phyloP scores from a whole-genome alignment of 1,140 invertebrate genomes.

The Aphaenogaster rudis region DNA sequence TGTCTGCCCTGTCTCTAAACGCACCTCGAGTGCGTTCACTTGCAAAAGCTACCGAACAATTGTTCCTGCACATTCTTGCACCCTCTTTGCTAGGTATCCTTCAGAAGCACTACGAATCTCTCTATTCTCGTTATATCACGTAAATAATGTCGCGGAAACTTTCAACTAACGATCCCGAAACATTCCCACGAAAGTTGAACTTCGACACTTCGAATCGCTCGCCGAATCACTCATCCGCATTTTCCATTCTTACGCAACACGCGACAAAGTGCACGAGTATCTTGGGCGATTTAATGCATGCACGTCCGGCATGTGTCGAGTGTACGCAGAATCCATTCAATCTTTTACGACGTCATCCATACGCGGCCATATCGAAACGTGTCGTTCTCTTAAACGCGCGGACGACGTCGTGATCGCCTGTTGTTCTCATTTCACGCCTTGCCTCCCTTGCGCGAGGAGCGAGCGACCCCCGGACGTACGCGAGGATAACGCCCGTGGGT shows the following conservation, averaged over 20 bases:
- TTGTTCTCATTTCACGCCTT: slow-evolving; percentile 48
- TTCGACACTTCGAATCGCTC: slow-evolving; percentile 34
- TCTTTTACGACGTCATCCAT: slow-evolving; percentile 51
- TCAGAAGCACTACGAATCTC: slow-evolving; percentile 33
- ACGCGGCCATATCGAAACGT: slow-evolving; percentile 29
- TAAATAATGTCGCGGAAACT: slow-evolving; percentile 22
- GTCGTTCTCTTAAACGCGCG: slow-evolving; percentile 26
- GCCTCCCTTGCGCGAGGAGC: slow-evolving; percentile 18
- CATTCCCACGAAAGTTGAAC: slow-evolving; percentile 8
- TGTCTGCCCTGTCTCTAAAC: background rate
- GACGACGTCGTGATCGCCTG: slow-evolving; percentile 31
- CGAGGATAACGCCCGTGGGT: slow-evolving; percentile 48
- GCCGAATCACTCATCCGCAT: background rate
- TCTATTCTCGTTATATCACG: background rate
- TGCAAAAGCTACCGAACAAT: slow-evolving; percentile 15
- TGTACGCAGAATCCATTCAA: background rate
- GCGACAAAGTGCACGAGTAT: background rate
- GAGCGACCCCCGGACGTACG: slow-evolving; percentile 36
- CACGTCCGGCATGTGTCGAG: background rate
- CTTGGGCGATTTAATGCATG: background rate
- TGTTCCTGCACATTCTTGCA: slow-evolving; percentile 27
- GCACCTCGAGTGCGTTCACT: slow-evolving; percentile 32
- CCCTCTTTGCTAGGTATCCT: slow-evolving; percentile 5
- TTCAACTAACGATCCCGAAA: background rate
- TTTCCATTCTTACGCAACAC: background rate